A percentile compares a stretch with the other conserved stretches of the same genome.
These are phyloP conservation scores for Malacoctenus gilli DNA, from an alignment of 2,797 vertebrate genomes.

Conservation along the genomic window DNA sequence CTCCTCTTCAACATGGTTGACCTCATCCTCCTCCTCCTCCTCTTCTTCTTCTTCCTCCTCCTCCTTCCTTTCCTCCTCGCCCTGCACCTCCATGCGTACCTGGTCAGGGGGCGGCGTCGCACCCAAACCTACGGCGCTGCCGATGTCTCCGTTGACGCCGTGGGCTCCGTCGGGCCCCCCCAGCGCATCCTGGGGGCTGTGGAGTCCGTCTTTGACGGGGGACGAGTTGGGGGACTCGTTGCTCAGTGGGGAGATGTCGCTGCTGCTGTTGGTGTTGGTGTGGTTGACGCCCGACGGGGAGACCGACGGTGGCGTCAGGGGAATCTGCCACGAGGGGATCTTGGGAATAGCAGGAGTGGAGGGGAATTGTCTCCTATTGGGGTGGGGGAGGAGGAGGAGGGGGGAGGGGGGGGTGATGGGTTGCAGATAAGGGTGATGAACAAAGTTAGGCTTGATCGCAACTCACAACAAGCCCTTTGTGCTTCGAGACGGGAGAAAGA, in stretches of 20 bases:
- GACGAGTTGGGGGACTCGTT: constrained; percentile 90
- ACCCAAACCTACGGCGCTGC: constrained; percentile 34
- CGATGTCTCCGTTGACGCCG: constrained; percentile 72
- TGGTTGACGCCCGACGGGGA: constrained; percentile 84
- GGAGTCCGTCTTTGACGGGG: constrained; percentile 88
- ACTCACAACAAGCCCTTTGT: too few relatives aligned
- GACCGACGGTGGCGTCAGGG: constrained; percentile 86
- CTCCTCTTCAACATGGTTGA: constrained; percentile 85
- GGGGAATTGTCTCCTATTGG: constrained; percentile 93
- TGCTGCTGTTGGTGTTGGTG: constrained; percentile 94
- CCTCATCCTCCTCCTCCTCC: constrained; percentile 80
- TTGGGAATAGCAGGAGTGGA: constrained; percentile 92
- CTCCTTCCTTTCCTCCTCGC: constrained; percentile 82
- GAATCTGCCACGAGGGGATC: constrained; percentile 97
- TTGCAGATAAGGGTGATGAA: constrained; percentile 23
- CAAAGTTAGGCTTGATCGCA: constrained; percentile 16
- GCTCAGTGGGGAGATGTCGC: constrained; percentile 97
- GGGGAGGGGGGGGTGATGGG: too few relatives aligned
- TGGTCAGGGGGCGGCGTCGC: constrained; percentile 82
- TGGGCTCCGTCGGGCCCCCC: constrained; percentile 78
- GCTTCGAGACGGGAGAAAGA: too few relatives aligned
- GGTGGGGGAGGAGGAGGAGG: background rate
- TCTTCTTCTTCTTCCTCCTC: constrained; percentile 82
- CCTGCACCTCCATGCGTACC: constrained; percentile 96
- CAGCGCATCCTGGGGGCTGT: constrained; percentile 83